Evolutionary conservation across 2,888 invertebrate species (phyloP).

Genomic region (Anticlea derivata): DNA sequence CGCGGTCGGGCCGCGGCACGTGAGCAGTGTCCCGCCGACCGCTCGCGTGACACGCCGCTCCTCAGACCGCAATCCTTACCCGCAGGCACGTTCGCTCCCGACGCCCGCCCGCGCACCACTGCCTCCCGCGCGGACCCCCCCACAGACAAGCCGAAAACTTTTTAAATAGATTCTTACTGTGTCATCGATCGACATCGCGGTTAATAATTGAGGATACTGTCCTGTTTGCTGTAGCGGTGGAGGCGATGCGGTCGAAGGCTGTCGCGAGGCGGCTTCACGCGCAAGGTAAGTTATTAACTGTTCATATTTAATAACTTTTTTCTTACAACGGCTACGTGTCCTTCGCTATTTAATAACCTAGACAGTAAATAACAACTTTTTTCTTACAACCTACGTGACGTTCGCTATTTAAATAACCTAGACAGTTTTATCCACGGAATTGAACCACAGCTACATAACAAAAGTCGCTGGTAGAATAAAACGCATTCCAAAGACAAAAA

Average conservation of each 20-base stretch:
- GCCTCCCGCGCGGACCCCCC: conserved; percentile 51
- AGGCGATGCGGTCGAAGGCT: conserved; percentile 88
- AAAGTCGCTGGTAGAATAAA: conserved; percentile 5
- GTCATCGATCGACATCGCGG: conserved; percentile 61
- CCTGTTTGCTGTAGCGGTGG: conserved; percentile 58
- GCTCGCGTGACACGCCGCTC: conserved; percentile 79
- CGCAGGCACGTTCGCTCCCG: conserved; percentile 59
- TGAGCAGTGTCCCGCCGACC: conserved; percentile 82
- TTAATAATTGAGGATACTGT: conserved; percentile 63
- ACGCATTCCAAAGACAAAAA: neutral
- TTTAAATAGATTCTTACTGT: conserved; percentile 46
- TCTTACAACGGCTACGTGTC: conserved; percentile 1
- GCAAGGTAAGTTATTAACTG: conserved; percentile 83
- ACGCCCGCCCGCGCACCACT: conserved; percentile 69
- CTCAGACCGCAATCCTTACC: conserved; percentile 52
- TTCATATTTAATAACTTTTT: conserved; percentile 21
- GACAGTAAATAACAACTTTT: no score
- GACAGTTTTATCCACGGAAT: no score
- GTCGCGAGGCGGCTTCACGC: conserved; percentile 88
- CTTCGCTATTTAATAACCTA: neutral
- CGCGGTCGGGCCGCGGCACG: conserved; percentile 70
- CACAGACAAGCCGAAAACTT: conserved; percentile 60
- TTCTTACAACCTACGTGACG: no score
- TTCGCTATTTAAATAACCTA: no score
- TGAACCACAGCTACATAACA: no score